phyloP scores from a whole-genome alignment of 2,888 invertebrate genomes.

The Meganola albula region DNA sequence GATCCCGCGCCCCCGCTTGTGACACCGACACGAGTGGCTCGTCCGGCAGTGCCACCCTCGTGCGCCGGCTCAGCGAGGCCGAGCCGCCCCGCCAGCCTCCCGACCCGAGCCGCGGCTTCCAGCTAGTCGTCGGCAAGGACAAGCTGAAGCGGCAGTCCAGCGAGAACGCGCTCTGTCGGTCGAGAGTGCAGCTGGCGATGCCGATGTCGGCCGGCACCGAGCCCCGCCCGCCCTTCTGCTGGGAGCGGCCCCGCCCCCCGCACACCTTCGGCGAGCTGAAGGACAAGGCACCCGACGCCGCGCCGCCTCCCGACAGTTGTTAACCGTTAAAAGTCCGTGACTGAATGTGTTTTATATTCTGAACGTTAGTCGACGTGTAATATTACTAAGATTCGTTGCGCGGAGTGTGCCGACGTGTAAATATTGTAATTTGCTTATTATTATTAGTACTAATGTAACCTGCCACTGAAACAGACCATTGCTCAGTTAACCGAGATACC shows the following conservation, averaged over 20 bases:
- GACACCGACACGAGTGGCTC: slow-evolving; percentile 56
- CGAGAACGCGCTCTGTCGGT: slow-evolving; percentile 58
- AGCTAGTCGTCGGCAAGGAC: slow-evolving; percentile 59
- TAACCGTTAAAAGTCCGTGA: slow-evolving; percentile 25
- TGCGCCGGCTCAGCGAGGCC: slow-evolving; percentile 23
- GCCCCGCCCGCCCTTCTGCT: slow-evolving; percentile 55
- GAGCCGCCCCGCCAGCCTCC: slow-evolving; percentile 38
- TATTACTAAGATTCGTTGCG: slow-evolving; percentile 48
- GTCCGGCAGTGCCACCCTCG: slow-evolving; percentile 43
- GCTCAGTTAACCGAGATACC: slow-evolving; percentile 49
- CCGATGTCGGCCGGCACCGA: slow-evolving; percentile 73
- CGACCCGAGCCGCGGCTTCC: slow-evolving; percentile 49
- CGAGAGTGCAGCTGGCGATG: slow-evolving; percentile 59
- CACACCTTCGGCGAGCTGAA: slow-evolving; percentile 72
- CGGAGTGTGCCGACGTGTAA: slow-evolving; percentile 58
- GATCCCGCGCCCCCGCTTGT: slow-evolving; percentile 32
- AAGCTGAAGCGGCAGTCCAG: slow-evolving; percentile 64
- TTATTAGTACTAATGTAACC: slow-evolving; percentile 58
- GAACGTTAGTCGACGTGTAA: slow-evolving; percentile 56
- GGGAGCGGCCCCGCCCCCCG: no score
- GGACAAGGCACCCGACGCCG: slow-evolving; percentile 59
- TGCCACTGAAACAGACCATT: slow-evolving; percentile 75
- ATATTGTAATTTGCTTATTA: slow-evolving; percentile 75
- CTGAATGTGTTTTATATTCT: slow-evolving; percentile 35
- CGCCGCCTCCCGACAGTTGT: slow-evolving; percentile 40